phyloP scores from a whole-genome alignment of 2,888 invertebrate genomes.

The Ectemnius continuus region DNA sequence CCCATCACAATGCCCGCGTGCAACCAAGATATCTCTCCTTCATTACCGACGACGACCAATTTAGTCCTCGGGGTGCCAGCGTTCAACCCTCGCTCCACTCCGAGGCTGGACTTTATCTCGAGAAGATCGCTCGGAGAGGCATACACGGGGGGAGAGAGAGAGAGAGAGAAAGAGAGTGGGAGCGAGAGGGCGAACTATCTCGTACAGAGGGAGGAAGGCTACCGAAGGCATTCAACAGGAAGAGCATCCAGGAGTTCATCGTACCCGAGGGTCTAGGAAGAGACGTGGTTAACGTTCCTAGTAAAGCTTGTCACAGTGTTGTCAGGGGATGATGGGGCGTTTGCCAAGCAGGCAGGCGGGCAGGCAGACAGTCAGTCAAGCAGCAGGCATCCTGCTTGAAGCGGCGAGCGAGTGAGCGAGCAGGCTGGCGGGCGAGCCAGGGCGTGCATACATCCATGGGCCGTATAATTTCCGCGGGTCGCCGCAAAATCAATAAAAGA shows the following conservation, averaged over 20 bases:
- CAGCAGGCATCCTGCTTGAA: conserved; percentile 24
- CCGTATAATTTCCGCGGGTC: conserved; percentile 76
- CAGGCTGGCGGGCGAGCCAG: conserved; percentile 33
- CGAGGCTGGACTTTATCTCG: no score
- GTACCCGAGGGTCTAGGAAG: conserved; percentile 20
- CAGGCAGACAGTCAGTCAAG: conserved; percentile 40
- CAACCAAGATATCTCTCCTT: no score
- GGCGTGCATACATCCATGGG: conserved; percentile 65
- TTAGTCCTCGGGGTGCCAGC: no score
- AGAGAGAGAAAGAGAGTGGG: not conserved
- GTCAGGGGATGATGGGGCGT: conserved; percentile 32
- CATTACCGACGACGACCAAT: no score
- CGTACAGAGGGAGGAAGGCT: conserved; percentile 11
- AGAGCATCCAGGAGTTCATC: not conserved
- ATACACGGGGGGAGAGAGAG: not conserved
- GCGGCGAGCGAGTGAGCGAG: conserved; percentile 30
- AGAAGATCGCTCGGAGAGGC: no score
- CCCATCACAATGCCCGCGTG: no score
- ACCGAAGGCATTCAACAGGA: not conserved
- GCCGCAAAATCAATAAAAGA: conserved; percentile 78
- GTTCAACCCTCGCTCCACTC: no score
- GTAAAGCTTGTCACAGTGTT: conserved; percentile 21
- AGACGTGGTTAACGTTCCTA: conserved; percentile 14
- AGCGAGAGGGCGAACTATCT: conserved; percentile 23
- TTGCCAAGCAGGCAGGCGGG: conserved; percentile 33